These are phyloP conservation scores for Telmatherina bonti DNA, from an alignment of 2,797 vertebrate species.

Conservation along the genomic window DNA sequence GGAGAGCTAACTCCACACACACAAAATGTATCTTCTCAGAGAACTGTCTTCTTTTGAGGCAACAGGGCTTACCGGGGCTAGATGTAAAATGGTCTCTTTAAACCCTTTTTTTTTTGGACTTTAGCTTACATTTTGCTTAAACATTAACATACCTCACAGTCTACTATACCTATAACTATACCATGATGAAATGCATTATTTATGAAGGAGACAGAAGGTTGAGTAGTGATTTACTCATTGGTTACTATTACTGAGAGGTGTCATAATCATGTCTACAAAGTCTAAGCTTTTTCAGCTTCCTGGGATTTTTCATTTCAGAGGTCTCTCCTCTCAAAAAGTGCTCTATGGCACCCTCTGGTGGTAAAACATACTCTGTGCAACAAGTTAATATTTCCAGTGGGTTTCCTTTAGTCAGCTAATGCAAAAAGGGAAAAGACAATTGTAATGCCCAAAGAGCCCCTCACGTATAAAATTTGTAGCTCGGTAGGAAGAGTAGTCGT, in stretches of 20 bases:
- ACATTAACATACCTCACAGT: constrained; percentile 17
- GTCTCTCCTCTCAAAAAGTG: constrained; percentile 5
- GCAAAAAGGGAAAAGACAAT: not conserved
- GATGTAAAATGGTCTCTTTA: not conserved
- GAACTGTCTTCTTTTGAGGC: too few species aligned
- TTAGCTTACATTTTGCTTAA: constrained; percentile 13
- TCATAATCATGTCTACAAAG: not conserved
- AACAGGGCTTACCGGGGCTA: too few species aligned
- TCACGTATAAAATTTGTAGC: not conserved
- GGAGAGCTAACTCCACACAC: too few species aligned
- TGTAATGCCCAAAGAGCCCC: not conserved
- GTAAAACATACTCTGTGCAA: constrained; percentile 16
- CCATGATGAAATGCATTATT: not conserved
- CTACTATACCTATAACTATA: too few species aligned
- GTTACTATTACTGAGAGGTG: not conserved
- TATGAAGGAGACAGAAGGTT: constrained; percentile 3
- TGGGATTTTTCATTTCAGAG: not conserved
- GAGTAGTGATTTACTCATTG: not conserved
- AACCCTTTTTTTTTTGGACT: not conserved
- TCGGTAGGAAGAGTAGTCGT: too few species aligned
- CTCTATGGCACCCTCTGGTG: constrained; percentile 59
- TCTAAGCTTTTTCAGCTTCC: not conserved
- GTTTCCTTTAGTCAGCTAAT: not conserved
- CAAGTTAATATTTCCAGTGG: not conserved
- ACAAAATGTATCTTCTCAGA: too few species aligned